These are phyloP conservation scores for Norana najaformis DNA, from an alignment of 2,888 invertebrate genomes.

Conservation along the genomic window DNA sequence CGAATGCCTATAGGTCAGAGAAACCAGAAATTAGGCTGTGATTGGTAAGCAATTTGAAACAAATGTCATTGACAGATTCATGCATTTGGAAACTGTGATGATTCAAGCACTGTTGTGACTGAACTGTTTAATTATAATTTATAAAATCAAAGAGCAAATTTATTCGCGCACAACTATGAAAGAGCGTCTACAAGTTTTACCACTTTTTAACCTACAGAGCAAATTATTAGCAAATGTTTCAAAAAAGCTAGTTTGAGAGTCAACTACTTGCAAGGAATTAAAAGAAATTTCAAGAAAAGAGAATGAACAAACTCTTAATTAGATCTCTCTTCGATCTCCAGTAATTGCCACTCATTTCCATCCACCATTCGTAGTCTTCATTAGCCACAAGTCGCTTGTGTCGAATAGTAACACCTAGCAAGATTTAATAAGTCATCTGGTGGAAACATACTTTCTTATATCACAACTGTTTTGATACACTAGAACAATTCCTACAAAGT, in stretches of 20 bases:
- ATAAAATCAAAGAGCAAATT: too few species aligned
- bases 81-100: too few species aligned
- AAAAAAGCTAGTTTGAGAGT: neutral
- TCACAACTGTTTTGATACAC: neutral
- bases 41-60: too few species aligned
- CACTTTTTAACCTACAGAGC: neutral
- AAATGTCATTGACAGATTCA: too few species aligned
- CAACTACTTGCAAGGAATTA: neutral
- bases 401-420: neutral
- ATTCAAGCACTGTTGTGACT: too few species aligned
- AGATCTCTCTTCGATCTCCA: neutral
- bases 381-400: neutral
- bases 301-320: neutral
- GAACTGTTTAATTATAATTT: too few species aligned
- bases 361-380: neutral
- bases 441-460: neutral
- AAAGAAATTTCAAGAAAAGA: slow-evolving; percentile 1
- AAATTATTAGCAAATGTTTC: neutral
- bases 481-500: neutral
- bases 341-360: neutral
- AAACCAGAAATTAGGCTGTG: too few species aligned
- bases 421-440: slow-evolving; percentile 2
- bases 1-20: too few species aligned
- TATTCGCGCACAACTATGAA: too few species aligned
- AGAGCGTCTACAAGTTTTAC: too few species aligned